Evolutionary conservation across 1,140 invertebrate genomes (phyloP).

Genomic region (Drosophila watanabei): DNA sequence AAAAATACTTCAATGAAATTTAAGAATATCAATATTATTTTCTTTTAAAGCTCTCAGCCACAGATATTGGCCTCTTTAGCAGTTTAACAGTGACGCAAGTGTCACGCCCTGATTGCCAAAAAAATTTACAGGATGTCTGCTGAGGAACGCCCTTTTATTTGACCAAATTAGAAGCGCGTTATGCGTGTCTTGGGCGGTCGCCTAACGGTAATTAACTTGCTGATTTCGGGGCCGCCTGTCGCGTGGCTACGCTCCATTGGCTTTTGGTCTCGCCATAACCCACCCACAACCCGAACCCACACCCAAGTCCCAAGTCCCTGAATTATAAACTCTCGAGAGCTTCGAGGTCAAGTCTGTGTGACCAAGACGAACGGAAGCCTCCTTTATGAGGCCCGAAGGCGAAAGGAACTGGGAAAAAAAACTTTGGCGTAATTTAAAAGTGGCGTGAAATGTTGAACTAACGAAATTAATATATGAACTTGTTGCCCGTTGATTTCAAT

Average conservation of each 20-base stretch:
- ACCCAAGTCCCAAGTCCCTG: constrained; percentile 2
- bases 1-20: background rate
- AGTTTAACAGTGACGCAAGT: constrained; percentile 33
- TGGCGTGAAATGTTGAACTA: constrained; percentile 14
- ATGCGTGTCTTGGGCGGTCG: constrained; percentile 41
- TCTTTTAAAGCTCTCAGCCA: too few species aligned
- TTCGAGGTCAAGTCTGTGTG: constrained; percentile 19
- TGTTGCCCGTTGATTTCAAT: background rate
- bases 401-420: constrained; percentile 1
- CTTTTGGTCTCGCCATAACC: constrained; percentile 28
- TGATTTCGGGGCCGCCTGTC: constrained; percentile 57
- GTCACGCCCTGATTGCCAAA: constrained; percentile 64
- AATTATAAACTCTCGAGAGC: constrained; percentile 8
- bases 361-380: constrained; percentile 28
- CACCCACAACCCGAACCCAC: constrained; percentile 14
- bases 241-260: constrained; percentile 74
- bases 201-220: constrained; percentile 69
- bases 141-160: constrained; percentile 21
- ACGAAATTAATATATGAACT: background rate
- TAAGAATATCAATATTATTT: background rate
- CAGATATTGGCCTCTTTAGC: background rate
- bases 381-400: constrained; percentile 18
- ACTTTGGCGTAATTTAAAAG: constrained; percentile 20
- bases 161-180: constrained; percentile 58
- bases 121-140: constrained; percentile 31